Base-by-base conservation (phyloP, 2,113 vertebrate species). In the Amphiprion ocellaris region DNA sequence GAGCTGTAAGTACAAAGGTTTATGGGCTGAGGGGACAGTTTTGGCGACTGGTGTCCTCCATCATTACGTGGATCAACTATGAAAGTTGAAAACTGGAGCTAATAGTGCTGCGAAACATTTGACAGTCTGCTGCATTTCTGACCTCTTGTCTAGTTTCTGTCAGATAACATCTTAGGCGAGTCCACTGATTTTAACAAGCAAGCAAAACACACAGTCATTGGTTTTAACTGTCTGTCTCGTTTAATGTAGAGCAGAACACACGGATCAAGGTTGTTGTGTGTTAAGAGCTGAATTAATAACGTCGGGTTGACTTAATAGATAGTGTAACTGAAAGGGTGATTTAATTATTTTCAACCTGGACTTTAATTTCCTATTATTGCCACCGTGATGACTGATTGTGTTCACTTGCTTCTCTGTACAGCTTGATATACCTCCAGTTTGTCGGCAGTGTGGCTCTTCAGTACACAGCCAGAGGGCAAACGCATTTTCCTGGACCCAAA, bases 401-500 rank as follows among this genome's bases (percentile, higher is more conserved):
- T 30, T 60, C 46, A 33, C 75, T 70, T n/a, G 19, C 55, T 46
- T 46, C 54, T 44, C 68, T 37, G 21, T 65, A 26, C 64, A 74
- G 69, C 49, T 50, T 78, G 69, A 77, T 30, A 44, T 54, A 56
- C 44, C 44, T 79, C 24, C 75, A 71, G 50, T 74, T 67, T 67
- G 66, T 79, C 70, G 66, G 63, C 76, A 63, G 69, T 17, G 49
- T 56, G 53, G 58, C 69, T 78, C 54, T 4, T 16, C 74, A 73
- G 17, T 21, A 50, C 56, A 59, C 37, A 65, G 77, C 72, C 68
- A 65, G 62, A 64, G 72, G 68, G 72, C 61, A 64, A 76, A 79
- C 23, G 55, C 30, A 21, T 56, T 66, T 69, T 37, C 33, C 33
- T 37, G 33, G 33, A 37, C 33, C 33, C 61, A 56, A 17, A 69